Evolutionary conservation across 2,888 invertebrate species (phyloP), one percentile per base, ranked within the genome.

Genomic region (Campaea margaritaria): DNA sequence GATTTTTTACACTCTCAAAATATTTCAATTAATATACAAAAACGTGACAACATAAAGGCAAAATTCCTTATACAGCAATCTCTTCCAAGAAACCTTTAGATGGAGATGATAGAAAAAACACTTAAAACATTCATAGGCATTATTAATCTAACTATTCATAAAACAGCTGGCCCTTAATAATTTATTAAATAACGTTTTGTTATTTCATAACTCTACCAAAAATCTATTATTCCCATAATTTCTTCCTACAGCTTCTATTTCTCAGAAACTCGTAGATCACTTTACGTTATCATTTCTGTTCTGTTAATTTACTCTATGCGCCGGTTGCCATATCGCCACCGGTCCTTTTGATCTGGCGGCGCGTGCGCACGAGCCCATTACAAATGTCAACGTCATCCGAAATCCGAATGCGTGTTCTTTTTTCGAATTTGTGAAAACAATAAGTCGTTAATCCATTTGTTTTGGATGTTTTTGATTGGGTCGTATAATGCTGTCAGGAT

Each of bases 311-410:
- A 74, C 43, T 76, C 78, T 80, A 58, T 80, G 72, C 64, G 58
- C 60, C 70, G 72, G 79, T 71, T 76, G 76, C 76, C 73, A 64
- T 72, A 69, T 75, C 71, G 74, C 73, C 76, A 74, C 75, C 82
- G 84, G 76, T 68, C 53, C 74, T 69, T 82, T 83, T 82, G 83
- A 83, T 73, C 78, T 80, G 45, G 16, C 75, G 81, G 79, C 87
- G 87, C 90, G 89, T 89, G 90, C 87, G 84, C 87, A 85, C 78
- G 79, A 78, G 76, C 76, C 72, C 65, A 65, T 70, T 76, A 81
- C 76, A 70, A 73, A 76, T 74, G 70, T 79, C 77, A 72, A 76
- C 70, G 70, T 74, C 72, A 81, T 85, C 81, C 74, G 68, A 81
- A 85, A 80, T 83, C 81, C 68, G 67, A 79, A 73, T 70, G 74